These are phyloP conservation scores for Heliconius cydno DNA, from an alignment of 2,888 invertebrate genomes.

Conservation along the genomic window DNA sequence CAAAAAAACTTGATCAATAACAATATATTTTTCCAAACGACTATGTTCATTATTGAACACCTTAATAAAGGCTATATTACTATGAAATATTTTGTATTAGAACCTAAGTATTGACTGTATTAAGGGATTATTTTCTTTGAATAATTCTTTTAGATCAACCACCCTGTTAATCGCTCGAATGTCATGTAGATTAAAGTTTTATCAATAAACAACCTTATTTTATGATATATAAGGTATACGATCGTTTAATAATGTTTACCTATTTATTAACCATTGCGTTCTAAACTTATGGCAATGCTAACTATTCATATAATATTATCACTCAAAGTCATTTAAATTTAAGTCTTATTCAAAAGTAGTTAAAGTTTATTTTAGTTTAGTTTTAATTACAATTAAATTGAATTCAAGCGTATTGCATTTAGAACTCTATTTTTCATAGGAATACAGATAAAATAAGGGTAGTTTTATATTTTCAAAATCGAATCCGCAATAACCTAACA, in stretches of 20 bases:
- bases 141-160: conserved; percentile 74
- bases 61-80: conserved; percentile 35
- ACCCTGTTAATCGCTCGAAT: conserved; percentile 77
- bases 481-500: conserved; percentile 65
- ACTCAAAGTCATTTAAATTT: conserved; percentile 46
- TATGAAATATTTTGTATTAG: conserved; percentile 16
- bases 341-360: conserved; percentile 34
- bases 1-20: conserved; percentile 17
- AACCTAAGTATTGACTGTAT: conserved; percentile 50
- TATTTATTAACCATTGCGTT: conserved; percentile 64
- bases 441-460: conserved; percentile 49
- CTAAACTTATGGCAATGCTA: conserved; percentile 60
- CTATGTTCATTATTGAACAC: conserved; percentile 5
- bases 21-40: conserved; percentile 21
- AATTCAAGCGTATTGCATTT: conserved; percentile 18
- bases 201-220: conserved; percentile 54
- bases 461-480: conserved; percentile 46
- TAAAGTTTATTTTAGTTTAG: conserved; percentile 51
- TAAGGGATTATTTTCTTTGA: conserved; percentile 71
- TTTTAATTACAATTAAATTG: conserved; percentile 28
- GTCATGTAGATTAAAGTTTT: conserved; percentile 53
- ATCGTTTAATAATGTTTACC: conserved; percentile 43
- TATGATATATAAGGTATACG: conserved; percentile 32
- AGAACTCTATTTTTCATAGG: conserved; percentile 47
- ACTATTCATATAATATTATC: conserved; percentile 56